phyloP scores from a whole-genome alignment of 2,797 vertebrate species.

The Nasua narica region DNA sequence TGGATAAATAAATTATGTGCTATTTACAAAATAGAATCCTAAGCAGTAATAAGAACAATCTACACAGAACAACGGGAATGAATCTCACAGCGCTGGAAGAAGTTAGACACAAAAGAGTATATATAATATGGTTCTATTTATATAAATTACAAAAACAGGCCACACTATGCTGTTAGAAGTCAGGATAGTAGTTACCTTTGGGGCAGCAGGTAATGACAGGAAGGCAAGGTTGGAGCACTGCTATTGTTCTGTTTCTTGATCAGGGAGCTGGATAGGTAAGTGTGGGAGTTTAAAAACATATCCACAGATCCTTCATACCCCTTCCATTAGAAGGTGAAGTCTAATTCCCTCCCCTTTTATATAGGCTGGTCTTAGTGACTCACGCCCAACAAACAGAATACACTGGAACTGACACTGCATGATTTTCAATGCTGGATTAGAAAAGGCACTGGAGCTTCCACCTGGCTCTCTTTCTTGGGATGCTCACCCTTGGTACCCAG shows the following conservation, averaged over 20 bases:
- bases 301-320: background rate
- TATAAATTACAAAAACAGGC: background rate
- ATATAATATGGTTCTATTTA: background rate
- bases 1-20: background rate
- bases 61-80: background rate
- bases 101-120: background rate
- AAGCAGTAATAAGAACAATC: background rate
- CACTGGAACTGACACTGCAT: background rate
- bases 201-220: background rate
- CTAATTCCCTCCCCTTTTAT: background rate
- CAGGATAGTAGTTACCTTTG: background rate
- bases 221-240: background rate
- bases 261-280: background rate
- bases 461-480: background rate
- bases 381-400: background rate
- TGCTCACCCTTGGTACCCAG: background rate
- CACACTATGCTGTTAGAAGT: background rate
- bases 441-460: background rate
- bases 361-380: background rate
- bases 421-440: background rate
- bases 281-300: background rate
- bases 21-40: constrained; percentile 28
- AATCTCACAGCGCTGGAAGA: background rate
- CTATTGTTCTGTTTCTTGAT: constrained; percentile 1
- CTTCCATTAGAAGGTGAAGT: background rate